These are phyloP conservation scores for Seira ritae DNA, from an alignment of 2,888 invertebrate genomes.

Conservation along the genomic window DNA sequence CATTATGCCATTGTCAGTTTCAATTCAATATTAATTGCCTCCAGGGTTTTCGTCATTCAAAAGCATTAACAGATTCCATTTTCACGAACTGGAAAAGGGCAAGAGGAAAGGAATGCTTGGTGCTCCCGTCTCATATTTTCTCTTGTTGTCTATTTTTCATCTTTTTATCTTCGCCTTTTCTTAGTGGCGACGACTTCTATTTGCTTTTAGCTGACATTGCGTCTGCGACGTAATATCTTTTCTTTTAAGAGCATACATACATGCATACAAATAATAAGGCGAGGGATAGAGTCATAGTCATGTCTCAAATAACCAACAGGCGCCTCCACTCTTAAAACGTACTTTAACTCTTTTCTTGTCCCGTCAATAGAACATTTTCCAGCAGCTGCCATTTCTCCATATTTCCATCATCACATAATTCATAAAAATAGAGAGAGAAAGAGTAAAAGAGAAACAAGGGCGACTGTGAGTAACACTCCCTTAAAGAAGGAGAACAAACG, in stretches of 20 bases:
- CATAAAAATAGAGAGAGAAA: not conserved
- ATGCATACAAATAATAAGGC: not conserved
- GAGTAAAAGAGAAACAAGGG: not conserved
- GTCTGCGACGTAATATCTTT: not conserved
- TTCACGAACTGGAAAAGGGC: not conserved
- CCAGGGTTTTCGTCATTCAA: not conserved
- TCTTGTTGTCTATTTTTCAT: not conserved
- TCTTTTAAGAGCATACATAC: not conserved
- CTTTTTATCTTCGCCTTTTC: not conserved
- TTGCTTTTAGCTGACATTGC: not conserved
- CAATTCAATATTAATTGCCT: not conserved
- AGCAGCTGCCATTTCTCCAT: not conserved
- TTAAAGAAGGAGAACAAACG: not conserved
- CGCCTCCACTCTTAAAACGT: not conserved
- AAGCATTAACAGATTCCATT: not conserved
- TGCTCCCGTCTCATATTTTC: not conserved
- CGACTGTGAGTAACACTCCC: not conserved
- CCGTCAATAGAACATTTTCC: slow-evolving; percentile 2
- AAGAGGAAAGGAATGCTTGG: not conserved
- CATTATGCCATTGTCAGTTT: not conserved
- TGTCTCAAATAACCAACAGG: not conserved
- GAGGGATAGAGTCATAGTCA: not conserved
- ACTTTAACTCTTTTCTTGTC: slow-evolving; percentile 14
- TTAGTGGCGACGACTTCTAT: not conserved
- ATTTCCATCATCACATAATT: not conserved